Base-by-base conservation (phyloP, 2,888 invertebrate genomes). In the Seladonia tumulorum region DNA sequence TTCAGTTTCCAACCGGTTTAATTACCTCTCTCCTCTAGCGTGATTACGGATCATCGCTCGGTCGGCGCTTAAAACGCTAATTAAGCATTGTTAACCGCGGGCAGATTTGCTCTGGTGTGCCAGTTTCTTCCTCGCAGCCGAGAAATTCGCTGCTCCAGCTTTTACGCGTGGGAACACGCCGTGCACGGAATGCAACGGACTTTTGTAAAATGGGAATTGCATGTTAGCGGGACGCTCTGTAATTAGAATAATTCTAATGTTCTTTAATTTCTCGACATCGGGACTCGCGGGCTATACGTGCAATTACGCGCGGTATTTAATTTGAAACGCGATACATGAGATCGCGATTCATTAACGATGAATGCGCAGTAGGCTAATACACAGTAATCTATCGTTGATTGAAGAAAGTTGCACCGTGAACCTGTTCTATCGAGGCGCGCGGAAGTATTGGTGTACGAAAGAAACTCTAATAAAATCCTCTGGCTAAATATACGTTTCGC, bases 81-180 rank as follows among this genome's bases (percentile, higher is more conserved):
- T 83, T 77, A 73, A 53, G 82, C 49, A 83, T 83, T 77, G 83
- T 83, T 77, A 49, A 29, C 73, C 47, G 68, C 57, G 22, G 73
- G 22, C 29, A 49, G 76, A 76, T 82, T 72, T 71, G 82, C 49
- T 71, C 80, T 25, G 66, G 66, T 16, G 53, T 72, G 45, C 66
- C 72, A 49, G 82, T 53, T 81, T 73, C 76, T 57, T 76, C 80
- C 74, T 39, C 12, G 78, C 16, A 14, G 53, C 71, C 72, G 66
- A 42, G 66, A 79, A 68, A 79, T 66, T 70, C 70, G 47, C 49
- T 39, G 53, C 47, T 73, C 60, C 18, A 57, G 53, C 53, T 35
- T 29, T 25, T 29, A 71, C 75, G 57, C 82, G 75, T 84, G 79
- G 42, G 79, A 82, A 84, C 35, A 49, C 74, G 47, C 70, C 77